Base-by-base conservation (phyloP, 2,888 invertebrate species). In the Psococerastis gibbosa region DNA sequence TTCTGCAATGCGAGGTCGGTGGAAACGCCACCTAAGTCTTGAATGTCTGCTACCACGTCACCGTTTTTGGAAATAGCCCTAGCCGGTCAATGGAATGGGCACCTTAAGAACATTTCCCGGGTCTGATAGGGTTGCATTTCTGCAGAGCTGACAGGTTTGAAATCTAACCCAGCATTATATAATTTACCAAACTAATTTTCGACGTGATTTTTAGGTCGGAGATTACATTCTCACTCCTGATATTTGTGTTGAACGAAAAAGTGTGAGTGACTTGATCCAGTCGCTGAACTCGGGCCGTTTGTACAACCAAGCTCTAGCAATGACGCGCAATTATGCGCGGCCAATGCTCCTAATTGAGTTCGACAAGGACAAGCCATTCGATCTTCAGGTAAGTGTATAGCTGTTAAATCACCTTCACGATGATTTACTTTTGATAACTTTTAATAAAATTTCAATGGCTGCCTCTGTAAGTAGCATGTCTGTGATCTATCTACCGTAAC, bases 181-280 rank as follows among this genome's bases (percentile, higher is more conserved):
- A 13, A 31, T 4, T 5, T 33, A 16, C 16, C n/a, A 15, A n/a
- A 22, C 13, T 32, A 16, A 45, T 41, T 17, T 15, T 23, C 23
- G 33, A 44, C 51, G 50, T 46, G 50, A 51, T 33, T 56, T 58
- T 15, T 53, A 87, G 83, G 79, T 98, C 46, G 98, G 97, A 1
- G 98, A 98, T 64, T 98, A 99, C 59, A 89, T 98, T 56, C 66
- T 99, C 13, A 89, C 95, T 0, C 89, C 94, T 0, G 89, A 94
- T 17, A 84, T 95, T 50, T 95, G 97, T 56, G 82, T 98, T 15
- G 98, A 99, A 64, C 70, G 98, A 42, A 98, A 98, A 63, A 91
- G 91, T 41, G 72, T 97, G 49, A 89, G 88, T 4, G 97, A 98
- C 69, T 67, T 98, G 51, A 89, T 95, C 53, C 91, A 92, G 4